These are phyloP conservation scores for Poeciliopsis infans DNA, from an alignment of 2,797 vertebrate species.

Conservation along the genomic window DNA sequence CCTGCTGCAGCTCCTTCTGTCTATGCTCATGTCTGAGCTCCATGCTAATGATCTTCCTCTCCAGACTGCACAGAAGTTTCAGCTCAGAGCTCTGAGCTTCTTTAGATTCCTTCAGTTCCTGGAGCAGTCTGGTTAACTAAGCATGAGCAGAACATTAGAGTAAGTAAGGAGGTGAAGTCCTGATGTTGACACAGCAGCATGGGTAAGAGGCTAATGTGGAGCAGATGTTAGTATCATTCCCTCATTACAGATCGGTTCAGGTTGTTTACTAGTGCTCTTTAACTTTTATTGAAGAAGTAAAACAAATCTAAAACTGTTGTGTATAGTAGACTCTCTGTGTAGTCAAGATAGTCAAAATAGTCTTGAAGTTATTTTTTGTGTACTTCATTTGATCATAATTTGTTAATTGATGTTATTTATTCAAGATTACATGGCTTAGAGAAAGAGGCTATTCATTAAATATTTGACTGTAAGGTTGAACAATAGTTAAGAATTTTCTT, in stretches of 20 bases:
- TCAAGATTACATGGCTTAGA: no score
- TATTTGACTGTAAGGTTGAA: no score
- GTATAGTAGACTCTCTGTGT: neutral
- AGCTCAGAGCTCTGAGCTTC: conserved; percentile 88
- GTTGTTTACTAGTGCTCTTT: neutral
- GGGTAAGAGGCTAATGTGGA: neutral
- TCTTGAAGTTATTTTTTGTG: no score
- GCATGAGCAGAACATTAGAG: neutral
- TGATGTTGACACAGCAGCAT: neutral
- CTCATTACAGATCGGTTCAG: neutral
- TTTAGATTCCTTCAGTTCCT: conserved; percentile 89
- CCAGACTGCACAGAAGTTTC: conserved; percentile 86
- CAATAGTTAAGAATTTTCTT: no score
- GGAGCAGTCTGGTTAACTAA: conserved; percentile 87
- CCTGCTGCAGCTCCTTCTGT: conserved; percentile 90
- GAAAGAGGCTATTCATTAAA: no score
- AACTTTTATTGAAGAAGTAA: neutral
- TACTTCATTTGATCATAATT: no score
- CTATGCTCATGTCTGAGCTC: conserved; percentile 87
- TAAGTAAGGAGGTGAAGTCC: neutral
- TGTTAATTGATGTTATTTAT: no score
- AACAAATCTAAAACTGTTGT: neutral
- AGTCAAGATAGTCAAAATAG: no score
- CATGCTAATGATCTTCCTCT: conserved; percentile 89
- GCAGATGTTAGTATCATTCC: neutral